phyloP scores from a whole-genome alignment of 2,888 invertebrate species.

The Callyntrura sp. region DNA sequence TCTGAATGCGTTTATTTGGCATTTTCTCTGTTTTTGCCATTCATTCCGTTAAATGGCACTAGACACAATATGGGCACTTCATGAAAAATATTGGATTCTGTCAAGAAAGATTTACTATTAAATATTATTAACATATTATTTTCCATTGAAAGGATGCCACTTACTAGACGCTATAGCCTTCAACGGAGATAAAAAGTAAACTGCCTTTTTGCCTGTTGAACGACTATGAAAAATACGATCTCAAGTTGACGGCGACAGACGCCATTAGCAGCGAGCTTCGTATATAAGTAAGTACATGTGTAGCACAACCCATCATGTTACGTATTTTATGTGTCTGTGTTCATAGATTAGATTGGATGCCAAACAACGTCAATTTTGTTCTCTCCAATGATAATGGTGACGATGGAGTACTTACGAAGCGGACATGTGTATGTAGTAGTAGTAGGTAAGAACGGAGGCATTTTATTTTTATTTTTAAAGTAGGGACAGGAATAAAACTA shows the following conservation, averaged over 20 bases:
- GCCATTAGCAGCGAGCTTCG: background rate
- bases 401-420: background rate
- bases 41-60: slow-evolving; percentile 7
- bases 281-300: background rate
- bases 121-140: slow-evolving; percentile 43
- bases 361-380: slow-evolving; percentile 36
- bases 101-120: slow-evolving; percentile 18
- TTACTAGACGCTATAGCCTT: background rate
- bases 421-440: slow-evolving; percentile 11
- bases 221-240: slow-evolving; percentile 62
- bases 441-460: background rate
- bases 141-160: slow-evolving; percentile 15
- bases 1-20: slow-evolving; percentile 52
- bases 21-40: slow-evolving; percentile 42
- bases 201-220: slow-evolving; percentile 36
- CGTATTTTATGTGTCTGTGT: background rate
- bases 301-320: background rate
- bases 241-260: slow-evolving; percentile 45
- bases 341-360: slow-evolving; percentile 3
- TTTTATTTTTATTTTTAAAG: background rate
- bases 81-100: background rate
- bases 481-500: background rate
- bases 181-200: slow-evolving; percentile 1
- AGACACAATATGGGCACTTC: background rate
- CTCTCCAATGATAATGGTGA: background rate